These are phyloP conservation scores for Oncopeltus fasciatus DNA, from an alignment of 1,140 invertebrate genomes.

Conservation along the genomic window DNA sequence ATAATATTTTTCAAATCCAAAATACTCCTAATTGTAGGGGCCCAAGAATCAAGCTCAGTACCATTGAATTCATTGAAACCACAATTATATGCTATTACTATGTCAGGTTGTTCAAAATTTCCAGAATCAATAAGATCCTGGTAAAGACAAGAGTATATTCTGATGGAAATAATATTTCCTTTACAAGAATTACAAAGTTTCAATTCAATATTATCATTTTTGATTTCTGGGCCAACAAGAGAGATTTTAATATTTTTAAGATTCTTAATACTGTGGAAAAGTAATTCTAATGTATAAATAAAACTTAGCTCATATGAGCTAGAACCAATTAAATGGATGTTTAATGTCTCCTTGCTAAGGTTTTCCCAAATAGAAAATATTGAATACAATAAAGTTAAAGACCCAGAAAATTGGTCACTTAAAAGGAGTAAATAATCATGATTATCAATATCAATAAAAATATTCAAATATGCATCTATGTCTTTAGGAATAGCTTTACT, in stretches of 20 bases:
- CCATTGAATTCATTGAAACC: conserved; percentile 5
- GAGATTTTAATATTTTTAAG: not conserved
- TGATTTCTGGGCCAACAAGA: not conserved
- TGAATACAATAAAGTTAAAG: not conserved
- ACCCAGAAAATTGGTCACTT: not conserved
- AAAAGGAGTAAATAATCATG: not conserved
- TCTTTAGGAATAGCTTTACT: not conserved
- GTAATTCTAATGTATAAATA: not conserved
- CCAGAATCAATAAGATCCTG: not conserved
- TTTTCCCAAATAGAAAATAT: not conserved
- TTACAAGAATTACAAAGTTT: not conserved
- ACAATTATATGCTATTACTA: conserved; percentile 2
- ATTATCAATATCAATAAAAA: not conserved
- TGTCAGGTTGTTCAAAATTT: not conserved
- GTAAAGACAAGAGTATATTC: not conserved
- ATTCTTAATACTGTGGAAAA: not conserved
- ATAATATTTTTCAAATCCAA: not conserved
- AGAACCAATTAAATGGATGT: not conserved
- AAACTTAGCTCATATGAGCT: not conserved
- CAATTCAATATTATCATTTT: not conserved
- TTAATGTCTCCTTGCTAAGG: not conserved
- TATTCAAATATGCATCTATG: not conserved
- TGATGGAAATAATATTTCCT: not conserved
- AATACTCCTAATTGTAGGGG: not conserved
- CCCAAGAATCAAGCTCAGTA: not conserved